Evolutionary conservation across 2,113 vertebrate genomes (phyloP), one percentile per base, ranked within the genome.

Genomic region (Paracanthobrama guichenoti): DNA sequence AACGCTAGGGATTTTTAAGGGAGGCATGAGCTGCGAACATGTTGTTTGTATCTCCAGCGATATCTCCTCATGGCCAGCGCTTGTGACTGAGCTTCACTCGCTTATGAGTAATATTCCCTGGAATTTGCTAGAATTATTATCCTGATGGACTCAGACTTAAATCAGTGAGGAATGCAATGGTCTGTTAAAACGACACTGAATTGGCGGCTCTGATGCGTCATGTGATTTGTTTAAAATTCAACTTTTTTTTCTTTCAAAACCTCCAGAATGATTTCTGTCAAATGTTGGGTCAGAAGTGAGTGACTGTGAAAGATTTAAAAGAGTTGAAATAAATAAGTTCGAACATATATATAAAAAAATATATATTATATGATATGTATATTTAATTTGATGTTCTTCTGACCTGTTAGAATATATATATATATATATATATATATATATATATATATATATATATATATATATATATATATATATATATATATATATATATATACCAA

Each of bases 71-170:
- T 44, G 4, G 26, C 82, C 46, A 44, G 50, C 75, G 67, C 80
- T 31, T 55, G 18, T 55, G 81, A 74, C 76, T 86, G n/a, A 73
- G 28, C 60, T 66, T 35, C 42, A 75, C 35, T 83, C 13, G 20
- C 72, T 83, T 50, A 50, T 16, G 42, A 62, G 12, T n/a, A 76
- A 48, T 76, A 53, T 76, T 76, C 28, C 73, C 48, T 53, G 73
- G 73, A 76, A 76, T 76, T 76, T 53, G 28, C 44, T 76, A 28
- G 73, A 48, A 48, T 53, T 55, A 53, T 53, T 31, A 53, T 76
- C 73, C 53, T 75, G 46, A 53, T 28, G 28, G 73, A 75, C 46
- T 53, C 24, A 2, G 20, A 24, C 48, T 53, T 76, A 53, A 53
- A 22, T 76, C 46, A 76, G 48, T 1, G 22, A 53, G 24, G 28